A percentile compares a stretch with the other conserved stretches of the same genome.
Evolutionary conservation across 2,113 vertebrate species (phyloP).

Genomic region (Macquaria australasica): DNA sequence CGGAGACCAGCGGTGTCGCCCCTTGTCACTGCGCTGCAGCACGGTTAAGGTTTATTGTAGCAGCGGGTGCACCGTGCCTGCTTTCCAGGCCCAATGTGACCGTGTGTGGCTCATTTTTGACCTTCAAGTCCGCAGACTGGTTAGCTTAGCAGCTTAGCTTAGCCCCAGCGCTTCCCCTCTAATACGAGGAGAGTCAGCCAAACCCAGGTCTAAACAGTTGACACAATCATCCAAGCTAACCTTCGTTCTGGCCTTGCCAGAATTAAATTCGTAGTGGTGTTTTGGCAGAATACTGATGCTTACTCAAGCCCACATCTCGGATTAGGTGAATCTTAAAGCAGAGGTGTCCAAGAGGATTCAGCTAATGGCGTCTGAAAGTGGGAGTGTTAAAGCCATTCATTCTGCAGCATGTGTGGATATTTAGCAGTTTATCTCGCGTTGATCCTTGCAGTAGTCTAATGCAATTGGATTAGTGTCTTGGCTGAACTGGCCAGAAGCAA

Average conservation of each 20-base stretch:
- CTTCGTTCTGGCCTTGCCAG: rapidly evolving
- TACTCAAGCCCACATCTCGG: rapidly evolving
- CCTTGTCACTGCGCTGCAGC: not conserved
- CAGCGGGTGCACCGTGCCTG: not conserved
- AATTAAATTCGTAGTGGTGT: rapidly evolving
- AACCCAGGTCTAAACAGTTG: not conserved
- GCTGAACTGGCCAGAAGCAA: not conserved
- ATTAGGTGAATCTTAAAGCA: not conserved
- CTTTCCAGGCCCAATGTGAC: not conserved
- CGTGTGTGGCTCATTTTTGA: constrained; percentile 61
- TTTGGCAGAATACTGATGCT: rapidly evolving
- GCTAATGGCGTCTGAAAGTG: constrained; percentile 35
- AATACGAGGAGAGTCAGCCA: not conserved
- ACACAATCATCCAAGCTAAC: not conserved
- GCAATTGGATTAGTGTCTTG: constrained; percentile 52
- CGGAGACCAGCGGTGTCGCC: not conserved
- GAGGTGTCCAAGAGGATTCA: not conserved
- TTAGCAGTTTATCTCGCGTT: constrained; percentile 23
- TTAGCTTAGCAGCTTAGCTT: constrained; percentile 69
- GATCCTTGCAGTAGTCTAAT: constrained; percentile 17
- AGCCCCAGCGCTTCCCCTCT: not conserved
- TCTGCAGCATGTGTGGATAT: constrained; percentile 12
- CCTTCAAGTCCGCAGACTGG: constrained; percentile 71
- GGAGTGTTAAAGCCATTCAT: constrained; percentile 20
- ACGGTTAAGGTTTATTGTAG: too few species aligned